Evolutionary conservation across 2,888 invertebrate genomes (phyloP).

Genomic region (Rhamnusium bicolor): DNA sequence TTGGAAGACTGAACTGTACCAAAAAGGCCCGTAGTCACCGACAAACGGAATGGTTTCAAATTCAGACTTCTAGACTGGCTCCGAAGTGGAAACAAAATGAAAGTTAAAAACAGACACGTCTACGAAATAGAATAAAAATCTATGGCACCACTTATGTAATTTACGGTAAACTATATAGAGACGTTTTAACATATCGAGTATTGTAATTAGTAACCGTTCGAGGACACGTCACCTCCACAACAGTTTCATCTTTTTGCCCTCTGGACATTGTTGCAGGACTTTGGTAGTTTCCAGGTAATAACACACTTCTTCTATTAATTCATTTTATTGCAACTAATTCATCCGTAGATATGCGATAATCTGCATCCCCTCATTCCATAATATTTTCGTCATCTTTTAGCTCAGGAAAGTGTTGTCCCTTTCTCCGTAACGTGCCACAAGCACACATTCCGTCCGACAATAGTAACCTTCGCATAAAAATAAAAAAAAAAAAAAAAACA

Average conservation of each 20-base stretch:
- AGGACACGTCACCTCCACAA: too few relatives aligned
- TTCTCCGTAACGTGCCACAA: not conserved
- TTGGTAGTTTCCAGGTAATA: too few relatives aligned
- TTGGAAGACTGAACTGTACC: conserved; percentile 22
- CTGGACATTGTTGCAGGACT: too few relatives aligned
- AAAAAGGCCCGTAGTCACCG: conserved; percentile 20
- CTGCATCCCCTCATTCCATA: not conserved
- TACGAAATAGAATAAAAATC: too few relatives aligned
- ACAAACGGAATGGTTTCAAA: conserved; percentile 32
- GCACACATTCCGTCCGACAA: not conserved
- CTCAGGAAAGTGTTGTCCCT: not conserved
- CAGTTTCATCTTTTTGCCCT: too few relatives aligned
- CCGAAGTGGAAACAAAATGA: conserved; percentile 22
- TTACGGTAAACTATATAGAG: too few relatives aligned
- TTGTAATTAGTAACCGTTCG: too few relatives aligned
- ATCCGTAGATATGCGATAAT: not conserved
- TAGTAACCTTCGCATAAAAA: not conserved
- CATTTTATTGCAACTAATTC: not conserved
- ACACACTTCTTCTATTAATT: too few relatives aligned
- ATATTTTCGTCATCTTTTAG: not conserved
- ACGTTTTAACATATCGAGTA: too few relatives aligned
- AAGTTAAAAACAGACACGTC: conserved; percentile 32
- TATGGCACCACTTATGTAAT: too few relatives aligned
- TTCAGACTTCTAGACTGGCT: conserved; percentile 13
- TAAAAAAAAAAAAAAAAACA: not conserved